phyloP scores from a whole-genome alignment of 1,140 invertebrate species.

The Anagrus nilaparvatae region DNA sequence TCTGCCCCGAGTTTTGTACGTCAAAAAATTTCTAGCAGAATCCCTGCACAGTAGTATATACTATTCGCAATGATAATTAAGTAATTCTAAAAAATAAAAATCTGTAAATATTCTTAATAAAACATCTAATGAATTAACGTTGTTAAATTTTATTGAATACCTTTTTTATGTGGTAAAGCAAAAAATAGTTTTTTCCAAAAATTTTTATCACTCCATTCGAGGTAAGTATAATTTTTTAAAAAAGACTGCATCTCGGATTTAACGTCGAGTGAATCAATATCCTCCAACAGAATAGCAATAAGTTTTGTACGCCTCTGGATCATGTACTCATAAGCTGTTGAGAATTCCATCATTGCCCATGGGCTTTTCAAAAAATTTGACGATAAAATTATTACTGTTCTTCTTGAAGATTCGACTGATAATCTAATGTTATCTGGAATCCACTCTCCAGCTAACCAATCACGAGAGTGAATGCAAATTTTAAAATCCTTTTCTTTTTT shows the following conservation, averaged over 20 bases:
- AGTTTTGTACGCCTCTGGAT: slow-evolving; percentile 59
- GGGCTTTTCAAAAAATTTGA: slow-evolving; percentile 69
- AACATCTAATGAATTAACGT: too few species aligned
- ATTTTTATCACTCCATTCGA: slow-evolving; percentile 72
- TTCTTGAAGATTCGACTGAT: slow-evolving; percentile 65
- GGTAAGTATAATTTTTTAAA: slow-evolving; percentile 77
- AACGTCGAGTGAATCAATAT: slow-evolving; percentile 54
- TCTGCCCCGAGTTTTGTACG: too few species aligned
- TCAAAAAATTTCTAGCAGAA: too few species aligned
- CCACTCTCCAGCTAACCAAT: slow-evolving; percentile 67
- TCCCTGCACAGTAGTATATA: too few species aligned
- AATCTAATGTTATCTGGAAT: slow-evolving; percentile 74
- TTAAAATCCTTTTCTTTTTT: slow-evolving; percentile 47
- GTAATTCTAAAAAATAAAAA: too few species aligned
- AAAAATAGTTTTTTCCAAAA: slow-evolving; percentile 79
- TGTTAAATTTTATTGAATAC: too few species aligned
- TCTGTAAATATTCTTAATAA: too few species aligned
- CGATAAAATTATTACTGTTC: slow-evolving; percentile 76
- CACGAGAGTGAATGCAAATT: slow-evolving; percentile 71
- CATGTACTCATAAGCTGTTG: slow-evolving; percentile 62
- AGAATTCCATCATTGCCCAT: slow-evolving; percentile 82
- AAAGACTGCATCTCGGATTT: slow-evolving; percentile 69
- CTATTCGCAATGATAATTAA: too few species aligned
- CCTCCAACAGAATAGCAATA: slow-evolving; percentile 69
- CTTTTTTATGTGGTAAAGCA: slow-evolving; percentile 55